A percentile compares a stretch with the other conserved stretches of the same genome.
These are phyloP conservation scores for Lonchura striata DNA, from an alignment of 2,113 vertebrate genomes.

Conservation along the genomic window DNA sequence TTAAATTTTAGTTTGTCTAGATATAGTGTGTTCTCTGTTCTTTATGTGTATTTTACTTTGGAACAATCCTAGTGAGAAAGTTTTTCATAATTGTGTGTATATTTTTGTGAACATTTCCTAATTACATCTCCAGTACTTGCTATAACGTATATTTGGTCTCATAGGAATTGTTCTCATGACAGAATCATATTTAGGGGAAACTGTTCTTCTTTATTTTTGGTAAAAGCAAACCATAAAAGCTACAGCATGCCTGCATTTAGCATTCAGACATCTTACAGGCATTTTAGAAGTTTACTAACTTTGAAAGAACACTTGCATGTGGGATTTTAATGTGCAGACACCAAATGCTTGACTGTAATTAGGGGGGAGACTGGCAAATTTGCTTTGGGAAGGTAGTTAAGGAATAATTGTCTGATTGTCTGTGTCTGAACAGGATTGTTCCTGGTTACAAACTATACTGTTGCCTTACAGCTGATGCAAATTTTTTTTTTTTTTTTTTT, in stretches of 20 bases:
- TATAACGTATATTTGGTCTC: neutral
- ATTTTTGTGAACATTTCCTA: neutral
- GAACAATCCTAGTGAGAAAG: neutral
- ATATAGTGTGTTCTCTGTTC: neutral
- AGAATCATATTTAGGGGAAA: neutral
- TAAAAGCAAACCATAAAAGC: neutral
- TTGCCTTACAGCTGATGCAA: neutral
- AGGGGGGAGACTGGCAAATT: conserved; percentile 37
- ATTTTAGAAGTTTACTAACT: neutral
- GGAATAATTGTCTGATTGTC: conserved; percentile 29
- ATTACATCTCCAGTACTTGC: neutral
- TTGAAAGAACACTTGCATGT: neutral
- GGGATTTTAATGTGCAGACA: neutral
- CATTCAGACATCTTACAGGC: neutral
- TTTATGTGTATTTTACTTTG: neutral
- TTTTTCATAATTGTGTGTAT: neutral
- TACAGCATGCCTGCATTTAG: neutral
- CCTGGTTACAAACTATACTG: neutral
- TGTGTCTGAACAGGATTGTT: conserved; percentile 16
- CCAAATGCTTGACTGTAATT: neutral
- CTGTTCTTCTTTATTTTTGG: neutral
- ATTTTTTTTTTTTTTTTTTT: neutral
- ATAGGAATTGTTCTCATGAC: neutral
- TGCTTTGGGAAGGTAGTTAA: conserved; percentile 21
- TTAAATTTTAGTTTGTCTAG: conserved; percentile 2